phyloP scores from a whole-genome alignment of 1,140 invertebrate genomes.

The Hylyphantes graminicola region DNA sequence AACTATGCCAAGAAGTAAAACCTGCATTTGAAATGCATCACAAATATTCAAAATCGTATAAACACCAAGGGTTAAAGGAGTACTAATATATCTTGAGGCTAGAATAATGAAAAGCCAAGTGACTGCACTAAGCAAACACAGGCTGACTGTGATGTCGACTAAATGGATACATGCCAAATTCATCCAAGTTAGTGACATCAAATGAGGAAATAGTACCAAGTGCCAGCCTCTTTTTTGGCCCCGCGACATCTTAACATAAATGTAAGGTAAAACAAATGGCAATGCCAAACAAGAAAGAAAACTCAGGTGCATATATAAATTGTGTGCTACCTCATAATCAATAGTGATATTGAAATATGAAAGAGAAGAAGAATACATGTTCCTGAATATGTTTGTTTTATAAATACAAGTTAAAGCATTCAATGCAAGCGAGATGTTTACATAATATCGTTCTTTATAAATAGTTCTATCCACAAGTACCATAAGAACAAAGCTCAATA shows the following conservation, averaged over 20 bases:
- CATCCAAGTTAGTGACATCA: conserved; percentile 45
- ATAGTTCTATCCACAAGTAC: conserved; percentile 47
- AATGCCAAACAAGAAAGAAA: conserved; percentile 47
- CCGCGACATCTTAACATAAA: conserved; percentile 50
- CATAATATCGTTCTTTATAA: conserved; percentile 31
- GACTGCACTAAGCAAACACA: conserved; percentile 35
- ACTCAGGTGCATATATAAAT: conserved; percentile 39
- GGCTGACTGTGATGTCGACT: neutral
- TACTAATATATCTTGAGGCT: conserved; percentile 29
- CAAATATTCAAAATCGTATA: conserved; percentile 13
- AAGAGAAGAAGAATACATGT: neutral
- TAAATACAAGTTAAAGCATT: conserved; percentile 43
- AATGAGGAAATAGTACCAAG: conserved; percentile 50
- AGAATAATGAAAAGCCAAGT: conserved; percentile 46
- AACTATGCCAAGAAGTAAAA: conserved; percentile 1
- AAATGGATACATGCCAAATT: conserved; percentile 56
- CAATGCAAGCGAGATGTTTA: conserved; percentile 46
- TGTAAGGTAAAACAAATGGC: conserved; percentile 55
- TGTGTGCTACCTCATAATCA: conserved; percentile 30
- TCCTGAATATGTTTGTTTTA: conserved; percentile 40
- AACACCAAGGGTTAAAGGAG: conserved; percentile 17
- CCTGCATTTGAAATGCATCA: conserved; percentile 12
- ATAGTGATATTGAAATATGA: conserved; percentile 41
- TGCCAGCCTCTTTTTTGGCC: conserved; percentile 39
- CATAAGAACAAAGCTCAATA: conserved; percentile 42